Evolutionary conservation across 2,888 invertebrate genomes (phyloP), one percentile per base, ranked within the genome.

Genomic region (Cheilosia urbana): DNA sequence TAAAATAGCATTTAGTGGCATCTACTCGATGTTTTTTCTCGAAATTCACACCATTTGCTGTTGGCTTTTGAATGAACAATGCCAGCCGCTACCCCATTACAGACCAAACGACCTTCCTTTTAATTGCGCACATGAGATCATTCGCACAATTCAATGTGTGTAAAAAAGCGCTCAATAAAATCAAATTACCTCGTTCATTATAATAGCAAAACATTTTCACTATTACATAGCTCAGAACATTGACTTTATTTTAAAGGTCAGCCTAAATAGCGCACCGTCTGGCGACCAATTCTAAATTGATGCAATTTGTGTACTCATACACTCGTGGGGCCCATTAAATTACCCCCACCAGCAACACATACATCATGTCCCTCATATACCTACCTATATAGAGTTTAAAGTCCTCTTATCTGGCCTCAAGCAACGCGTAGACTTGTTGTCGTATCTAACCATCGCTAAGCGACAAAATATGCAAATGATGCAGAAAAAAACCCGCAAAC

Each of bases 401-500:
- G 73, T 73, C 49, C 73, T 65, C 72, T 72, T 79, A 79, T 66
- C 66, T 65, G 42, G 30, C 58, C 51, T 6, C 45, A 17, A 19
- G 7, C 62, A 21, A 11, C 42, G 30, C 51, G 19, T 19, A 57
- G 45, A 17, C 45, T 34, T 57, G 57, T 69, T 49, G 57, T 19
- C 51, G 37, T 62, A n/a, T 17, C 15, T 45, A 15, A 45, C 17
- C 30, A n/a, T 24, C 15, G 30, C 34, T 37, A 19, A 62, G 37
- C 40, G 27, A 57, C 49, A 45, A 79, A 73, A 51, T 66, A 66
- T 79, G 65, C 60, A 79, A 79, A 79, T 60, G 58, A 40, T 66
- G 51, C 34, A 60, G 51, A 58, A 53, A 13, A 63, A 27, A 53
- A 37, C n/a, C 4, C 7, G 27, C 49, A 19, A 17, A 19, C 19